A percentile compares a stretch with the other conserved stretches of the same genome.
Conservation (phyloP, 2,797 vertebrate genomes). For the Discoglossus pictus region DNA sequence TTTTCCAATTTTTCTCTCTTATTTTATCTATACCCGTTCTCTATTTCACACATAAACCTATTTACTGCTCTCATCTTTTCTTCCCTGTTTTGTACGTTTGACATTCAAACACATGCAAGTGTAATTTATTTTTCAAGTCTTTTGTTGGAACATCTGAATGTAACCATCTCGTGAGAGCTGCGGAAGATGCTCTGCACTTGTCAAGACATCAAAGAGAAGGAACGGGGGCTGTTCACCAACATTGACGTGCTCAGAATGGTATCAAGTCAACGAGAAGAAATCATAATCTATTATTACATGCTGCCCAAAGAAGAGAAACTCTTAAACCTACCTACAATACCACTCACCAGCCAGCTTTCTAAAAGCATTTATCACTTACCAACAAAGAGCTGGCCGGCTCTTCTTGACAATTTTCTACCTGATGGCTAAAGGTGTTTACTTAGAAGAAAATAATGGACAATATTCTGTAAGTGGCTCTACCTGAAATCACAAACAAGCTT, state of each 20-base stretch:
- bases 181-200: constrained; percentile 6
- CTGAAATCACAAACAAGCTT: too few species aligned
- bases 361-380: too few species aligned
- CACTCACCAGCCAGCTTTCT: too few species aligned
- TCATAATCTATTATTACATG: background rate
- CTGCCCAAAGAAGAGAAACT: too few species aligned
- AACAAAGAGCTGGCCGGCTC: too few species aligned
- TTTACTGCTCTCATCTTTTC: background rate
- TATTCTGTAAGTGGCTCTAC: too few species aligned
- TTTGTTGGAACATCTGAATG: constrained; percentile 16
- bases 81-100: background rate
- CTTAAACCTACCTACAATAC: too few species aligned
- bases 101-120: constrained; percentile 17
- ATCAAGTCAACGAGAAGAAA: background rate
- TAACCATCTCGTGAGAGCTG: background rate
- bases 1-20: too few species aligned
- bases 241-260: constrained; percentile 13
- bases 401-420: too few species aligned
- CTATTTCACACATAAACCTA: background rate
- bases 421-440: too few species aligned
- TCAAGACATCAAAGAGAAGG: constrained; percentile 7
- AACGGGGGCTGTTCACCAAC: background rate
- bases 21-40: background rate
- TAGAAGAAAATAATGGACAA: too few species aligned
- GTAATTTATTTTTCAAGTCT: constrained; percentile 12